Conservation (phyloP, 2,113 vertebrate species). For the Opisthocomus hoazin region DNA sequence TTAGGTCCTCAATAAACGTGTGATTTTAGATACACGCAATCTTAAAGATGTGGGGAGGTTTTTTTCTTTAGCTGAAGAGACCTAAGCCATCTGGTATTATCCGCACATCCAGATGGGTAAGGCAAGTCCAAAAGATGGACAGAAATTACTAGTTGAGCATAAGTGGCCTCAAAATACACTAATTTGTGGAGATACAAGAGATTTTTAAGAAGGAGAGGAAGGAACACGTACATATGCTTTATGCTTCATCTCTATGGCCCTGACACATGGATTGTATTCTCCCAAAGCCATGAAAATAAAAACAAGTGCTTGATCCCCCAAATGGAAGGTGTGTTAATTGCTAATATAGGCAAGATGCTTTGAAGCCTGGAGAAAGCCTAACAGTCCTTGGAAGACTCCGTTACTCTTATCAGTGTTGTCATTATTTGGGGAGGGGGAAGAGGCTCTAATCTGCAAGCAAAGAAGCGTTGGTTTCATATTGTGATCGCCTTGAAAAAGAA, state of each 20-base stretch:
- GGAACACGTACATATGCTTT: neutral
- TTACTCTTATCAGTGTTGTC: neutral
- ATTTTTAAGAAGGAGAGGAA: neutral
- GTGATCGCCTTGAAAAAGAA: neutral
- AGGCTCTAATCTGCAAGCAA: neutral
- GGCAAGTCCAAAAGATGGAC: neutral
- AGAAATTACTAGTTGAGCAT: neutral
- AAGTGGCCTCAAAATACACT: neutral
- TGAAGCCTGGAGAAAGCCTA: neutral
- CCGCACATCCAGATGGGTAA: neutral
- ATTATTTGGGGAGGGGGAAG: neutral
- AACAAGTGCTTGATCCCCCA: neutral
- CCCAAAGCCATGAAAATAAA: neutral
- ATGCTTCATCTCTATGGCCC: neutral
- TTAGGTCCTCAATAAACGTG: neutral
- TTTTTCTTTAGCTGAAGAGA: neutral
- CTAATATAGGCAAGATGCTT: neutral
- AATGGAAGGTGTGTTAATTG: neutral
- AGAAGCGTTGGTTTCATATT: neutral
- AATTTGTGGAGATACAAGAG: neutral
- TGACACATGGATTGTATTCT: neutral
- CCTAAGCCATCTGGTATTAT: neutral
- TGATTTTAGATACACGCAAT: neutral
- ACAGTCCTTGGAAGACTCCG: neutral
- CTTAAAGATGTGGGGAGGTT: neutral